Base-by-base conservation (phyloP, 2,797 vertebrate genomes). In the Xiphophorus birchmanni region DNA sequence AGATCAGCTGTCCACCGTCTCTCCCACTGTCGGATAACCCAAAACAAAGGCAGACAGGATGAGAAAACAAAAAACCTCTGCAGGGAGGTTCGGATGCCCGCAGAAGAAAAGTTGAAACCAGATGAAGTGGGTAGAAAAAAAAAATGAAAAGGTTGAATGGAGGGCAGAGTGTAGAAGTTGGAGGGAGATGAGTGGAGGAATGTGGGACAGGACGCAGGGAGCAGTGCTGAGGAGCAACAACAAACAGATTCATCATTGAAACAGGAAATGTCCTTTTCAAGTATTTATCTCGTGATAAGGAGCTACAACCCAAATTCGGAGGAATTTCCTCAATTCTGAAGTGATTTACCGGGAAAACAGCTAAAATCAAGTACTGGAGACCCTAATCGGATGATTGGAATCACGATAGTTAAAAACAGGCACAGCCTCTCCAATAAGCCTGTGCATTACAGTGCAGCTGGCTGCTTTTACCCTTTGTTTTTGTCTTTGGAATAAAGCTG, bases 21-120 rank as follows among this genome's bases (percentile, higher is more conserved):
- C 42, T 37, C 40, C 83, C 56, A 40, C 89, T 85, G 80, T 74
- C 48, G 75, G 80, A 84, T 82, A 82, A 52, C 75, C 47, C 37
- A 76, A 83, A 88, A 85, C 90, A 90, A 87, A 73, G 84, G 86
- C 60, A 73, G 80, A 18, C 4, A 56, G 73, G 65, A 48, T 69
- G 69, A 29, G 15, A 76, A 6, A 78, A 75, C 3, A 29, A 45
- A 81, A 83, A 83, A 85, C 26, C 73, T 84, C 82, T 69, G 60
- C 74, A 0, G 84, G 89, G 81, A 83, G 75, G 83, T 73, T 17
- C 32, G 75, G 74, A 80, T 74, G 77, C 76, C 83, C 81, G 37
- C 75, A 9, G 80, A 87, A 82, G 83, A 65, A 80, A 40, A 84
- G 83, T 78, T 80, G 52, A 82, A 54, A 87, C 79, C 81, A 87